phyloP scores from a whole-genome alignment of 2,797 vertebrate species.

The Neoniphon sammara region DNA sequence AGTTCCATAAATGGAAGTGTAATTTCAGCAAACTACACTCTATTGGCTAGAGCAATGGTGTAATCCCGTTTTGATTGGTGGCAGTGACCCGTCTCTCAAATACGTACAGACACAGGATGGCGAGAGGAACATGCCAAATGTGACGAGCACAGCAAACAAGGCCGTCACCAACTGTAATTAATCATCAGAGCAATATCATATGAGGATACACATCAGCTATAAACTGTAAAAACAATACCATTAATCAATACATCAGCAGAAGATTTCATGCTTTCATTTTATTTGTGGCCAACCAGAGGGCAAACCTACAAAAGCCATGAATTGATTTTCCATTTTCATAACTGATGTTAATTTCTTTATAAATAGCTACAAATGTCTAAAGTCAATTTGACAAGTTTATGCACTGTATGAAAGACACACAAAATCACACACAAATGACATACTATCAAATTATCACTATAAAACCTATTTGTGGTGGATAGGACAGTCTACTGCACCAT shows the following conservation, averaged over 20 bases:
- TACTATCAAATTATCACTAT: not conserved
- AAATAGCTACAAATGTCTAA: not conserved
- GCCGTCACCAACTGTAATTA: constrained; percentile 3
- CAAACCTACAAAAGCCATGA: constrained; percentile 36
- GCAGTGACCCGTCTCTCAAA: constrained; percentile 45
- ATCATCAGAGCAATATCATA: not conserved
- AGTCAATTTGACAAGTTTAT: not conserved
- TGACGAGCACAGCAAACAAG: not conserved
- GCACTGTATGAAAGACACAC: not conserved
- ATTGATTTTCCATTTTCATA: not conserved
- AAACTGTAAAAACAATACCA: too few relatives aligned
- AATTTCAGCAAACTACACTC: not conserved
- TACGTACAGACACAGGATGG: constrained; percentile 39
- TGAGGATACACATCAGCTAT: not conserved
- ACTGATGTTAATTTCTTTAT: not conserved
- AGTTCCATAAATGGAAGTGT: constrained; percentile 52
- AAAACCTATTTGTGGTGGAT: not conserved
- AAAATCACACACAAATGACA: not conserved
- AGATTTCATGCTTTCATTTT: constrained; percentile 5
- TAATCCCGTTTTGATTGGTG: constrained; percentile 69
- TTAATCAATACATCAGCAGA: too few relatives aligned
- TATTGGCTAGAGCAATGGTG: constrained; percentile 68
- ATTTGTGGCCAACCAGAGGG: constrained; percentile 13
- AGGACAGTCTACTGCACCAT: not conserved
- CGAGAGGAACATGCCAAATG: constrained; percentile 43